Conservation (phyloP, 2,113 vertebrate species). For the Larimichthys polyactis region DNA sequence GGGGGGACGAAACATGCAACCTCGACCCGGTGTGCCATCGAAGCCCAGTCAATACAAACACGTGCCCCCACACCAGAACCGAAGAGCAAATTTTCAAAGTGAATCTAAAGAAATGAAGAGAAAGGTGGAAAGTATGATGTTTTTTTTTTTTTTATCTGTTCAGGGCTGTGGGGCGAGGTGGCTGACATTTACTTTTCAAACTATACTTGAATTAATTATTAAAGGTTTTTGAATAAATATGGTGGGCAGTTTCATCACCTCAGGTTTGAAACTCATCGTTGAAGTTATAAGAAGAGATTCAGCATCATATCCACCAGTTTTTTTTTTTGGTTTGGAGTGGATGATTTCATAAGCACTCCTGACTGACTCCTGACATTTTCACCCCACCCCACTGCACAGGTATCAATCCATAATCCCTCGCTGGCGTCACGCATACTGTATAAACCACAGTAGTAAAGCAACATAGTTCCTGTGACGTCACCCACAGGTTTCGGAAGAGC, state of each 20-base stretch:
- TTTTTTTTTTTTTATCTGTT: conserved; percentile 15
- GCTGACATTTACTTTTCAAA: conserved; percentile 42
- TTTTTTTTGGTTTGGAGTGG: background rate
- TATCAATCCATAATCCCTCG: background rate
- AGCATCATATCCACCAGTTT: background rate
- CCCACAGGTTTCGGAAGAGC: too few species aligned
- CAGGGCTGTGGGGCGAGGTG: conserved; percentile 11
- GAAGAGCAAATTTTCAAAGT: conserved; percentile 41
- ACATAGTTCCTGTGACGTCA: too few species aligned
- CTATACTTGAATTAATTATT: conserved; percentile 44
- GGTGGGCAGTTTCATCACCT: conserved; percentile 7
- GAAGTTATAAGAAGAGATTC: background rate
- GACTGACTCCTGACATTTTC: background rate
- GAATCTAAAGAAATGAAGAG: conserved; percentile 23
- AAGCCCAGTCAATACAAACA: conserved; percentile 5
- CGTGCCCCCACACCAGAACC: background rate
- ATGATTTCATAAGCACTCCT: background rate
- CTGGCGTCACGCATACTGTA: background rate
- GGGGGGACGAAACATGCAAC: conserved; percentile 57
- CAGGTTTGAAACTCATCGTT: background rate
- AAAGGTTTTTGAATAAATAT: conserved; percentile 26
- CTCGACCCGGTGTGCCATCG: conserved; percentile 44
- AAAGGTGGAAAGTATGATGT: conserved; percentile 22
- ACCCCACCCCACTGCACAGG: background rate
- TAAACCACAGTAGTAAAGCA: too few species aligned